These are phyloP conservation scores for Heliothis peltigera DNA, from an alignment of 2,888 invertebrate species.

Conservation along the genomic window DNA sequence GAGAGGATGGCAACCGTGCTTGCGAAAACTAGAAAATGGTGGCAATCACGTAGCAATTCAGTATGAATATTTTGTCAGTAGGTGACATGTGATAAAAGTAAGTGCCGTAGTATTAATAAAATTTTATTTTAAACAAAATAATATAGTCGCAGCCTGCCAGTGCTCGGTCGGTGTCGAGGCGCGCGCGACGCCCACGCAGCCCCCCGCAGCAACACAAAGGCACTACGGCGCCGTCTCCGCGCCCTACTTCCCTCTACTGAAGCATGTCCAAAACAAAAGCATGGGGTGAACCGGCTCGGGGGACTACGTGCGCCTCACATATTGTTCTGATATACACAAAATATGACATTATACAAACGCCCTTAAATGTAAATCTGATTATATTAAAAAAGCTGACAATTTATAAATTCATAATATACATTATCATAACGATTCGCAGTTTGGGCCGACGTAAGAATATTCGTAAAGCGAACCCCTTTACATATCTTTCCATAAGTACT, in stretches of 20 bases:
- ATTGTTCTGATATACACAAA: conserved; percentile 83
- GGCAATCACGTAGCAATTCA: not conserved
- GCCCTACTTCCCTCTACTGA: conserved; percentile 55
- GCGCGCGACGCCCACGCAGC: conserved; percentile 66
- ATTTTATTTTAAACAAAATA: conserved; percentile 88
- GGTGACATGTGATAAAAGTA: conserved; percentile 48
- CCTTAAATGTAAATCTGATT: conserved; percentile 82
- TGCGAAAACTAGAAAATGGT: too few species aligned
- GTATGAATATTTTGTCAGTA: not conserved
- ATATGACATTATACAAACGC: conserved; percentile 82
- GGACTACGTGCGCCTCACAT: conserved; percentile 76
- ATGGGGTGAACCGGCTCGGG: conserved; percentile 60
- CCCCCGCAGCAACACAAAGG: conserved; percentile 55
- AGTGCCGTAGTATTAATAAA: conserved; percentile 77
- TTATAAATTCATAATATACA: conserved; percentile 87
- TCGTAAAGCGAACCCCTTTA: conserved; percentile 72
- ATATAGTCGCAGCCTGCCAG: conserved; percentile 81
- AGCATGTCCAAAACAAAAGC: conserved; percentile 65
- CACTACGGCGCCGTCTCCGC: conserved; percentile 54
- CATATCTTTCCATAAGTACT: conserved; percentile 82
- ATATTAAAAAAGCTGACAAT: conserved; percentile 87
- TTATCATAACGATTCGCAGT: conserved; percentile 73
- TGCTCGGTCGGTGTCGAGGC: conserved; percentile 68
- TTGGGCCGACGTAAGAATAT: conserved; percentile 59
- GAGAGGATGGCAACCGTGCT: too few species aligned